These are phyloP conservation scores for Polyodon spathula DNA, from an alignment of 2,113 vertebrate species.

Conservation along the genomic window DNA sequence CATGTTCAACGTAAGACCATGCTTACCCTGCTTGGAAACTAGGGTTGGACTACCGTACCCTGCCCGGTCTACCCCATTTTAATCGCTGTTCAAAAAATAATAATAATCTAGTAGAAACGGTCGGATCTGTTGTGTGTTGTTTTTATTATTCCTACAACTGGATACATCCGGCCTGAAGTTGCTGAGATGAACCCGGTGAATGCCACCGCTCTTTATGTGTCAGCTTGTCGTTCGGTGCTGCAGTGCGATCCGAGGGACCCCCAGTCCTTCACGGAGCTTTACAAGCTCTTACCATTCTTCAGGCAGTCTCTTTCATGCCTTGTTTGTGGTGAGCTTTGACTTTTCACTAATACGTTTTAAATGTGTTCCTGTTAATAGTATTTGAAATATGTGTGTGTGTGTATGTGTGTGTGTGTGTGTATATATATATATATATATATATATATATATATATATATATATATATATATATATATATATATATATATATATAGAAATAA, in stretches of 20 bases:
- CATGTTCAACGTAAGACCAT: constrained; percentile 35
- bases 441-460: no score
- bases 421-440: no score
- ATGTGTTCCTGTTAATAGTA: no score
- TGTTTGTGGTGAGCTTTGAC: constrained; percentile 75
- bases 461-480: no score
- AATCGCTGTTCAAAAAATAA: no score
- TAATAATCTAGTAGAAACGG: not conserved
- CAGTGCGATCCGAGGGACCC: constrained; percentile 85
- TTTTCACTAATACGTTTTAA: not conserved
- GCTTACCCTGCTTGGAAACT: constrained; percentile 27
- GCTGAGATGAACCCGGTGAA: constrained; percentile 91
- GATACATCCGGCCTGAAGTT: constrained; percentile 54
- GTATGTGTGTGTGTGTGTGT: no score
- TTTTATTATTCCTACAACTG: constrained; percentile 41
- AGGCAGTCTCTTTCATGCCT: constrained; percentile 85
- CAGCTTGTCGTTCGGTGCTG: constrained; percentile 90
- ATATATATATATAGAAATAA: no score
- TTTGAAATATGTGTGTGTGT: not conserved
- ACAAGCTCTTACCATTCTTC: constrained; percentile 84
- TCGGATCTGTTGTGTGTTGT: constrained; percentile 12
- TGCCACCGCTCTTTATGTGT: constrained; percentile 89
- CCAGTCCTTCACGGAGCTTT: constrained; percentile 78
- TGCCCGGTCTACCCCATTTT: not conserved
- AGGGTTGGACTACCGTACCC: constrained; percentile 17